phyloP scores from a whole-genome alignment of 2,113 vertebrate species.

The Alligator sinensis region DNA sequence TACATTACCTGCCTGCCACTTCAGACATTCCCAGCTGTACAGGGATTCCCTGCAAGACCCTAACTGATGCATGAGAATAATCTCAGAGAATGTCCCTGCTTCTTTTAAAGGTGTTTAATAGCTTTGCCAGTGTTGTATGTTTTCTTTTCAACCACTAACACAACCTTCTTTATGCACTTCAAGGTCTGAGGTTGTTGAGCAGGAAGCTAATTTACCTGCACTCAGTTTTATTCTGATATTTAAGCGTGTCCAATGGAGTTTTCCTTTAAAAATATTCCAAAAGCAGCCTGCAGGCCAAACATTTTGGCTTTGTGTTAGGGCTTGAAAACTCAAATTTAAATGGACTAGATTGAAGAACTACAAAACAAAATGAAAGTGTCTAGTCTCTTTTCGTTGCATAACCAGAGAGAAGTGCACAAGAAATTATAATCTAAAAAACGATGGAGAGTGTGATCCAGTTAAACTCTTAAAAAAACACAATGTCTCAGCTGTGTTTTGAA shows the following conservation, averaged over 20 bases:
- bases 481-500: slow-evolving; percentile 15
- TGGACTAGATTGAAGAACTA: not conserved
- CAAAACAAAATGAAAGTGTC: not conserved
- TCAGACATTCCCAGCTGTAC: not conserved
- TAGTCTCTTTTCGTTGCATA: not conserved
- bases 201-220: not conserved
- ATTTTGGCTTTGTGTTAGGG: not conserved
- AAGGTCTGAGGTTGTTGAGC: slow-evolving; percentile 24
- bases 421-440: slow-evolving; percentile 16
- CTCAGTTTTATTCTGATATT: slow-evolving; percentile 20
- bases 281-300: not conserved
- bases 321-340: not conserved
- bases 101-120: not conserved
- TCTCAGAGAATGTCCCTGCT: not conserved
- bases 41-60: not conserved
- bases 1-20: not conserved
- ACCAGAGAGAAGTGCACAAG: slow-evolving; percentile 31
- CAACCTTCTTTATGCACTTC: not conserved
- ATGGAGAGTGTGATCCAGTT: slow-evolving; percentile 45
- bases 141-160: not conserved
- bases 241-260: not conserved
- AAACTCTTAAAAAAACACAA: slow-evolving; percentile 22
- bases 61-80: not conserved
- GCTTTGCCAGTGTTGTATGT: not conserved
- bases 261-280: not conserved